Conservation (phyloP, 2,888 invertebrate species). For the Dendrolimus houi region DNA sequence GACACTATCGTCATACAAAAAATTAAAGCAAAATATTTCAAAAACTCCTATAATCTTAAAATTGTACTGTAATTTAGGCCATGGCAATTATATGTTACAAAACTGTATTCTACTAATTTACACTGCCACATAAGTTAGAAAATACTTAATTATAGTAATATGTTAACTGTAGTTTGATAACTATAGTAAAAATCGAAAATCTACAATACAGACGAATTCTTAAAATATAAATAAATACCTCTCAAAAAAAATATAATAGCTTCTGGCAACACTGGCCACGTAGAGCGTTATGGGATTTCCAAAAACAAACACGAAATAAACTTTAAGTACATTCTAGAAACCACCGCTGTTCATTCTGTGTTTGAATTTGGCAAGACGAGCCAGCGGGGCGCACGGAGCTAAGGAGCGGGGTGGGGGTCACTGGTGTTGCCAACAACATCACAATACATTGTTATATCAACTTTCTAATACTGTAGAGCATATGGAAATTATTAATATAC, state of each 20-base stretch:
- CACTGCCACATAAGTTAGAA: neutral
- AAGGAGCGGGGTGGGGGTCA: constrained; percentile 6
- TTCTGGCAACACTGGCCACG: constrained; percentile 10
- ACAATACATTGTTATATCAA: constrained; percentile 47
- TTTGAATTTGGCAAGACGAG: constrained; percentile 57
- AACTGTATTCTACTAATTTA: no score
- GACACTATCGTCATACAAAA: no score
- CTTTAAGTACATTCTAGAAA: constrained; percentile 51
- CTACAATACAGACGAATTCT: neutral
- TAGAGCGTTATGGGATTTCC: neutral
- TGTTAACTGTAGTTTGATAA: neutral
- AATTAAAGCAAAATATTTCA: no score
- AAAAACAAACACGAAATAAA: constrained; percentile 19
- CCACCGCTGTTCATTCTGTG: constrained; percentile 31
- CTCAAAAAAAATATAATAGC: neutral
- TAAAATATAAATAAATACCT: neutral
- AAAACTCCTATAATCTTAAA: neutral
- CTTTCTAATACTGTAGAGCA: constrained; percentile 62
- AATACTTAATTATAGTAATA: neutral
- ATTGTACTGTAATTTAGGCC: neutral
- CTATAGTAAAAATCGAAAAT: neutral
- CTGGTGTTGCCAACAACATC: constrained; percentile 29
- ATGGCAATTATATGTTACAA: neutral
- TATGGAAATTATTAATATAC: constrained; percentile 63
- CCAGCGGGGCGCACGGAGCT: constrained; percentile 29